Evolutionary conservation across 2,888 invertebrate genomes (phyloP).

Genomic region (Carpatolechia fugitivella): DNA sequence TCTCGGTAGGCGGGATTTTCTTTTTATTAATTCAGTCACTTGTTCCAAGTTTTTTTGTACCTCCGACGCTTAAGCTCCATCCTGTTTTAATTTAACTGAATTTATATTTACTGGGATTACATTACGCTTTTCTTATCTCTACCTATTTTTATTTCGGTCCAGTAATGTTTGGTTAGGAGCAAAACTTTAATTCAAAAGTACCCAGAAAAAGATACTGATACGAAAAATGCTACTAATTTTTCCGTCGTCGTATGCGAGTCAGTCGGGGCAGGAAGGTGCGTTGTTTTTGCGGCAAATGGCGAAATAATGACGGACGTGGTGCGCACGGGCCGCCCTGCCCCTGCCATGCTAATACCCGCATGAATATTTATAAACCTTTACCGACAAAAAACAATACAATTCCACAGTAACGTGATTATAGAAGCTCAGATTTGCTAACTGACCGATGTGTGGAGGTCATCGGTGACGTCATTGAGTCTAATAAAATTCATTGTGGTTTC

Average conservation of each 20-base stretch:
- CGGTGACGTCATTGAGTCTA: not conserved
- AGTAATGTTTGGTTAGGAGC: not conserved
- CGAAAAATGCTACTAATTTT: conserved; percentile 14
- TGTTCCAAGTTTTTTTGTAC: conserved; percentile 43
- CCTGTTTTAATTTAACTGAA: conserved; percentile 10
- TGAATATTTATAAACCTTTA: conserved; percentile 75
- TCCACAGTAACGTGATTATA: conserved; percentile 14
- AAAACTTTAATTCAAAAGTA: not conserved
- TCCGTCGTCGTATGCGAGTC: not conserved
- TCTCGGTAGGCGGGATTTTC: conserved; percentile 49
- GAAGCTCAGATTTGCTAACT: conserved; percentile 5
- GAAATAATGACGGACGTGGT: conserved; percentile 71
- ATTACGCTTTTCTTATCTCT: not conserved
- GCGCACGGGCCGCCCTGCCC: conserved; percentile 26
- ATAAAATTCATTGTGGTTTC: not conserved
- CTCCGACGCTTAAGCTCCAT: not conserved
- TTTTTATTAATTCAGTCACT: conserved; percentile 68
- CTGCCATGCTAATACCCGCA: conserved; percentile 69
- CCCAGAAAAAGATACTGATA: conserved; percentile 6
- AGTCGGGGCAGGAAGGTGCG: conserved; percentile 42
- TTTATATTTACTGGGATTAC: conserved; percentile 6
- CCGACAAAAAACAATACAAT: conserved; percentile 40
- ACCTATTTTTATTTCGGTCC: not conserved
- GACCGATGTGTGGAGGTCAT: conserved; percentile 17
- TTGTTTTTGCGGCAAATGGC: conserved; percentile 72